Base-by-base conservation (phyloP, 2,888 invertebrate genomes). In the Hypselothyrea guttata region DNA sequence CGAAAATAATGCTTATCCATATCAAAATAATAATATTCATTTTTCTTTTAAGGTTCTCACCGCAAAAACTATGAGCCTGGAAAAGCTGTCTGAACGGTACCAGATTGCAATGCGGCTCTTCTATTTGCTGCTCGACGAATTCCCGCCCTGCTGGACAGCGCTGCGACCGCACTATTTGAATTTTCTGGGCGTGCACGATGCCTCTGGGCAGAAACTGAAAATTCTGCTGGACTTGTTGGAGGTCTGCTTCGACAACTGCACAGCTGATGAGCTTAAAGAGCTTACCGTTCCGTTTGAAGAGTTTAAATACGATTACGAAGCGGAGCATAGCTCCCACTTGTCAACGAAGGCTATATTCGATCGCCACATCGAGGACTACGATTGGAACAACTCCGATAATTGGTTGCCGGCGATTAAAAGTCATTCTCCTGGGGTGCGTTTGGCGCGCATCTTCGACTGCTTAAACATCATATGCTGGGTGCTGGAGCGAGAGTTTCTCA, bases 401-500 rank as follows among this genome's bases (percentile, higher is more conserved):
- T 79, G 84, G 33, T 11, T 74, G 7, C 67, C 77, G 18, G 82
- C 74, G 12, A 84, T 81, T 7, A 69, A 77, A 28, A 35, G 16
- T 7, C 65, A 84, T 78, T 51, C 69, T 0, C 7, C 66, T 1
- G 15, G 45, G 0, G 72, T 75, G 8, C 91, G 92, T 47, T 89
- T 93, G 58, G 89, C 91, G 7, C 89, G 93, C 22, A 63, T 93
- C 1, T 91, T 91, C 87, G 87, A 90, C 31, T 91, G 91, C 4
- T 74, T 93, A 13, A 90, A 91, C 59, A 90, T 91, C 69, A 60
- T 92, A 1, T 88, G 92, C 53, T 91, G 92, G 83, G 84, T 93
- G 30, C 75, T 93, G 49, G 92, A 92, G 81, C 90, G 89, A 85
- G 92, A 93, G 87, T 89, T 92, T 48, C 90, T 91, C 1, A 91